Evolutionary conservation across 2,888 invertebrate genomes (phyloP).

Genomic region (Drosophila leonis): DNA sequence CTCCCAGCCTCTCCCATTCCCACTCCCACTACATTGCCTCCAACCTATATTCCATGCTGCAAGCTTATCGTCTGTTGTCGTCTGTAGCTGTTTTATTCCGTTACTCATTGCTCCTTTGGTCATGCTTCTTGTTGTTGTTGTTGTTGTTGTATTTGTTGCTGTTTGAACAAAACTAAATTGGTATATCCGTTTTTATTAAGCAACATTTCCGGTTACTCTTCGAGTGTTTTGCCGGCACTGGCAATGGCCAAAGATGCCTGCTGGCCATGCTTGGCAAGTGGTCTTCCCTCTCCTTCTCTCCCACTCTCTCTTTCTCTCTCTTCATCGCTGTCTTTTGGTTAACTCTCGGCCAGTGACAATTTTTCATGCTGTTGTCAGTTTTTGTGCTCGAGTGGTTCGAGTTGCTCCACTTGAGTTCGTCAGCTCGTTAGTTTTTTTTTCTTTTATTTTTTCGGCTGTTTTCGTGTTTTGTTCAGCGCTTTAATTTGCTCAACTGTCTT

Average conservation of each 20-base stretch:
- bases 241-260: constrained; percentile 39
- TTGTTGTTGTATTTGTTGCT: constrained; percentile 42
- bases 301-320: background rate
- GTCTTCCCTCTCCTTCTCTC: background rate
- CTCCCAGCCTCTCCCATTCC: background rate
- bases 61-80: constrained; percentile 44
- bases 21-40: background rate
- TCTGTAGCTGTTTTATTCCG: constrained; percentile 65
- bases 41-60: background rate
- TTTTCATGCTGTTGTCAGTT: constrained; percentile 81
- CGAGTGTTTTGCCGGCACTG: constrained; percentile 59
- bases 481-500: constrained; percentile 45
- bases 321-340: constrained; percentile 2
- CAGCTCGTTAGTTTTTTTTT: constrained; percentile 76
- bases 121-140: constrained; percentile 36
- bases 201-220: constrained; percentile 79
- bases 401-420: constrained; percentile 37
- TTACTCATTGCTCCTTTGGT: constrained; percentile 68
- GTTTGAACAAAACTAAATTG: constrained; percentile 79
- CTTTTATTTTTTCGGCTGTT: background rate
- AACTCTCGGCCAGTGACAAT: constrained; percentile 77
- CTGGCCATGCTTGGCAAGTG: constrained; percentile 23
- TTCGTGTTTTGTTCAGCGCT: constrained; percentile 47
- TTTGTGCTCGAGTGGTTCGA: constrained; percentile 43
- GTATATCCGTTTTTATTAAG: constrained; percentile 82